A percentile compares a stretch with the other conserved stretches of the same genome.
These are phyloP conservation scores for Thysanoteuthis rhombus DNA, from an alignment of 2,888 invertebrate species.

Conservation along the genomic window DNA sequence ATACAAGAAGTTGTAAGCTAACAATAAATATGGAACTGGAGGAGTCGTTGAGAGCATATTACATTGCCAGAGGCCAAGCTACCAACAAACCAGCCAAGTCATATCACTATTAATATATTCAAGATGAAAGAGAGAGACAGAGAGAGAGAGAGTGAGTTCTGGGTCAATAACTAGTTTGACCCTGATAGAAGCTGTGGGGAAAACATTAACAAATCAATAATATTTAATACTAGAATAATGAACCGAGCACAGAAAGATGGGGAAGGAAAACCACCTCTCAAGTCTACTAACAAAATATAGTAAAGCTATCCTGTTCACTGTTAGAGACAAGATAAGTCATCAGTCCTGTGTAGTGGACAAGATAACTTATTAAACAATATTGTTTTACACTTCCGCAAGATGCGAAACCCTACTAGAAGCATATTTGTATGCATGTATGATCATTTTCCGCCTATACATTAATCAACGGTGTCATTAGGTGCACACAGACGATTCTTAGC, in stretches of 20 bases:
- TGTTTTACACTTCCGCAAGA: too few species aligned
- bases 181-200: neutral
- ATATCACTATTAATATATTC: neutral
- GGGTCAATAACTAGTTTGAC: neutral
- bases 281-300: too few species aligned
- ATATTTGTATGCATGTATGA: too few species aligned
- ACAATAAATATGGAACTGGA: neutral
- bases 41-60: neutral
- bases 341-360: too few species aligned
- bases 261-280: neutral
- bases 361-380: too few species aligned
- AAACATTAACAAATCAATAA: neutral
- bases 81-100: neutral
- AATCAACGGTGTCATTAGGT: too few species aligned
- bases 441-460: too few species aligned
- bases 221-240: neutral
- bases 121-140: neutral
- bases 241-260: neutral
- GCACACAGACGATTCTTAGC: too few species aligned
- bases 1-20: neutral
- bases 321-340: too few species aligned
- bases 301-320: too few species aligned
- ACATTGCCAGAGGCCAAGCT: neutral
- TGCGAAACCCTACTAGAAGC: too few species aligned
- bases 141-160: neutral